Evolutionary conservation across 23 tunicate species (phyloP), one percentile per base, ranked within the genome.

Genomic region (Diplosoma virens): DNA sequence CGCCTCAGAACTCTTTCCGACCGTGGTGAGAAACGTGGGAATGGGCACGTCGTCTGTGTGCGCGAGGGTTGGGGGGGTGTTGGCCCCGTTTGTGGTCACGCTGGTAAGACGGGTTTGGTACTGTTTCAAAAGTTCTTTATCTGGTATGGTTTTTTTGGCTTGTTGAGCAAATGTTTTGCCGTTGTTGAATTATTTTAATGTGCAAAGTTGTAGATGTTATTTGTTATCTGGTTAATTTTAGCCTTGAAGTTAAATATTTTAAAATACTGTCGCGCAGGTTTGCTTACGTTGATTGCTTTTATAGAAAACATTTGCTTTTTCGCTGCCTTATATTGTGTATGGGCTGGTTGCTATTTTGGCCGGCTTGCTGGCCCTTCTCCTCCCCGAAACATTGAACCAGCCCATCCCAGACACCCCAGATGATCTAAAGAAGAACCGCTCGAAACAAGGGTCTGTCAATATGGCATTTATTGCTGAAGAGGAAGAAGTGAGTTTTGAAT

Each of bases 61-160:
- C 33, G 98, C 94, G 0, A 79, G 98, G 82, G 41, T 93, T 45
- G 98, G 98, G 9, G 98, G 98, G 26, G 82, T 93, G 17, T 36
- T 93, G 24, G 71, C 94, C 2, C 88, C 98, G 30, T 86, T 68
- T 61, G 79, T 81, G 17, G 68, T 65, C 5, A 67, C 35, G 4
- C 32, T 92, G 80, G 86, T 80, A 30, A 67, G 74, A 18, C 2
- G 21, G 25, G n/a, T n/a, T 14, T 7, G 11, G 50, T 41, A 14
- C 50, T 7, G 50, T 41, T 41, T 41, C 50, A 41, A 41, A 7
- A 7, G 9, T 41, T 41, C 14, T 41, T 41, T 9, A 41, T 41
- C 14, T 41, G 11, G 50, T 14, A 7, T 7, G 11, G 50, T 41
- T 41, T n/a, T n/a, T n/a, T n/a, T n/a, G n/a, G n/a, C n/a, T n/a